phyloP scores from a whole-genome alignment of 1,140 invertebrate species.

The Ylistrum balloti region DNA sequence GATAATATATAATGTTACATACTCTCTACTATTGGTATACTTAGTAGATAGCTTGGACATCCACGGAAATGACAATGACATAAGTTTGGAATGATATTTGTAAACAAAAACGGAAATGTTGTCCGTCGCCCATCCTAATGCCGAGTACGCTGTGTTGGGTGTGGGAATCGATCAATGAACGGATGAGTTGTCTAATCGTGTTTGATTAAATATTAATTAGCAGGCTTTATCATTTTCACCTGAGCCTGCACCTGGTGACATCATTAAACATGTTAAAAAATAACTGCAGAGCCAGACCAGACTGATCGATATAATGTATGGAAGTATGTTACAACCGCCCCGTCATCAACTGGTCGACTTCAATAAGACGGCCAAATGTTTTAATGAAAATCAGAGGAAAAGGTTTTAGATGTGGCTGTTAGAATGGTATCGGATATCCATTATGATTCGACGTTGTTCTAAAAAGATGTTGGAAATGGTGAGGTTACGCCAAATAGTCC shows the following conservation, averaged over 20 bases:
- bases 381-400: background rate
- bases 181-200: conserved; percentile 26
- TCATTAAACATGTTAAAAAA: conserved; percentile 19
- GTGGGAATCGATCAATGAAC: background rate
- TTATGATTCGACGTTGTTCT: background rate
- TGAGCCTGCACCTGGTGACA: conserved; percentile 2
- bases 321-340: background rate
- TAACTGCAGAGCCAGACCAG: background rate
- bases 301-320: background rate
- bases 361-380: background rate
- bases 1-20: too few relatives aligned
- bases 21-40: too few relatives aligned
- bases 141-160: background rate
- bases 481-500: too few relatives aligned
- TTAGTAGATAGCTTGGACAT: too few relatives aligned
- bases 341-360: background rate
- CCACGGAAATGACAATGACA: too few relatives aligned
- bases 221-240: background rate
- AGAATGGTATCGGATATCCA: too few relatives aligned
- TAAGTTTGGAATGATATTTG: too few relatives aligned
- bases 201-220: background rate
- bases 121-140: background rate
- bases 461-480: background rate
- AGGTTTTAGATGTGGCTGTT: too few relatives aligned
- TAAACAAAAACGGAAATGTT: background rate